Base-by-base conservation (phyloP, 2,888 invertebrate species). In the Caenorhabditis sinica region DNA sequence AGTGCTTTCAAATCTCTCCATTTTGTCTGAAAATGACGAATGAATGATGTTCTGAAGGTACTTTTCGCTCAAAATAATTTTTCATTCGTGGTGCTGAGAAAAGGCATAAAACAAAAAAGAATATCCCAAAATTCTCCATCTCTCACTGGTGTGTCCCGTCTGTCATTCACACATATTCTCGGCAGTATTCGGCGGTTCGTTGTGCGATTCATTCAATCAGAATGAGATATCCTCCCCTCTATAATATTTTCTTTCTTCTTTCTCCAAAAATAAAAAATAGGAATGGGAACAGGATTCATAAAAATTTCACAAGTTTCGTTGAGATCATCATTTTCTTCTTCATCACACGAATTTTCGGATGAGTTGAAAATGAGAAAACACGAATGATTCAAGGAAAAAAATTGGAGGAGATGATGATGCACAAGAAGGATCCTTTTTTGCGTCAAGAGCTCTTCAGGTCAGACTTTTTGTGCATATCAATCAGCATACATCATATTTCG, bases 361-460 rank as follows among this genome's bases (percentile, higher is more conserved):
- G 30, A 17, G 20, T 60, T 51, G 13, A 36, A 36, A 49, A 61
- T 33, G 63, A 20, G 45, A 75, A 76, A 58, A 68, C 58, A 68
- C 68, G 36, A 40, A 58, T 40, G 56, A 71, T 28, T 71, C 56
- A 71, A 13, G 51, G 28, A 65, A 45, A n/a, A n/a, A 58, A 53
- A 76, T 51, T 36, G 53, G 60, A 43, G 6, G 56, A 56, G 0
- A 28, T 28, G 33, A 68, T 58, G 68, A 69, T 68, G 60, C 30
- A 58, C 43, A 74, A 65, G 53, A 40, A 28, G 25, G 49, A 51
- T n/a, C 33, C 43, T 71, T 63, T n/a, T 73, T 40, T 66, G 65
- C 51, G 66, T 76, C 76, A 76, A 76, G 76, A 36, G 68, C 76
- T 68, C 76, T 76, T 75, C 65, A 74, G 74, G 74, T 74, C 74